Percentiles rank a stretch among this genome's conserved stretches.
These are phyloP conservation scores for Calcarius lapponicus DNA, from an alignment of 2,797 vertebrate genomes.

Conservation along the genomic window DNA sequence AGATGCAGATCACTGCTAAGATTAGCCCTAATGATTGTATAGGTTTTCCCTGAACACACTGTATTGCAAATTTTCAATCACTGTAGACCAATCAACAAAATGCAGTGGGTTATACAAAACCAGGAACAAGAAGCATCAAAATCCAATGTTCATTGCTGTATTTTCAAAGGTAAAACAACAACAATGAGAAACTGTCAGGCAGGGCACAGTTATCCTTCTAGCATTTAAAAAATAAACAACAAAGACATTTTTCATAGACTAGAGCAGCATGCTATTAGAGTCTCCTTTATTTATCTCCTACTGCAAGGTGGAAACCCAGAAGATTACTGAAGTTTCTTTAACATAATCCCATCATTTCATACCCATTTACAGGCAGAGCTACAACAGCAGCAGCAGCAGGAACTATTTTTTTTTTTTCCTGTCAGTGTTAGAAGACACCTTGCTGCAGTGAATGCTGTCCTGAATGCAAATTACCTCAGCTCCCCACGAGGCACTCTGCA, in stretches of 20 bases:
- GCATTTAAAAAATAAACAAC: background rate
- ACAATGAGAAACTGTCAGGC: background rate
- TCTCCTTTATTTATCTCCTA: background rate
- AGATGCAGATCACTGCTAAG: background rate
- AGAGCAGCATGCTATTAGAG: background rate
- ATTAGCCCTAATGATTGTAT: background rate
- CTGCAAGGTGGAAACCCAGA: background rate
- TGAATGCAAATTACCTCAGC: slow-evolving; percentile 47
- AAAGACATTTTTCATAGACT: background rate
- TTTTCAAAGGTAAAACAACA: background rate
- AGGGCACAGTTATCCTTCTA: background rate
- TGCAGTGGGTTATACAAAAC: background rate
- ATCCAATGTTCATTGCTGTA: background rate
- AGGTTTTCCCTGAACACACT: background rate
- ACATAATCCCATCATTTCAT: background rate
- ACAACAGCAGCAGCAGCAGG: background rate
- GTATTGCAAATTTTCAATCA: background rate
- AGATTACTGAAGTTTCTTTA: background rate
- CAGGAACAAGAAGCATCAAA: background rate
- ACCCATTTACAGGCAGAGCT: background rate
- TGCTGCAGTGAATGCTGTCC: slow-evolving; percentile 46
- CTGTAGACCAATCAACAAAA: background rate
- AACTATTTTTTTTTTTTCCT: background rate
- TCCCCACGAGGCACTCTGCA: background rate
- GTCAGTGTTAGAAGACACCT: slow-evolving; percentile 27